phyloP scores from a whole-genome alignment of 2,113 vertebrate genomes.

The Halcyon malimbica region DNA sequence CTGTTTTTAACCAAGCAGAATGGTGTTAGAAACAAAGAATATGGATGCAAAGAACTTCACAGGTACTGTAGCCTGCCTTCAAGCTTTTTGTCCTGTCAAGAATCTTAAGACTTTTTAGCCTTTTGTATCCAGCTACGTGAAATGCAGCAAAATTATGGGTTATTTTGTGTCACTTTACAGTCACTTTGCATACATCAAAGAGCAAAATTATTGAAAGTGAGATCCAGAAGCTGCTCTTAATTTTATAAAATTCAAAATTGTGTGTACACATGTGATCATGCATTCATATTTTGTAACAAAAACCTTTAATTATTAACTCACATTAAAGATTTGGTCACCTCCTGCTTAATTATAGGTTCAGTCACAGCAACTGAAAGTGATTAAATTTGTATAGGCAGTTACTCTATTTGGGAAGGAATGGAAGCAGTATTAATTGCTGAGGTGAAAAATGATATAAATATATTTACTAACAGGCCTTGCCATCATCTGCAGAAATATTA shows the following conservation, averaged over 20 bases:
- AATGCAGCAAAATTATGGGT: neutral
- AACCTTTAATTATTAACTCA: slow-evolving; percentile 44
- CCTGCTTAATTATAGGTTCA: slow-evolving; percentile 28
- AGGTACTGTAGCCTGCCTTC: neutral
- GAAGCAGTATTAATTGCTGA: neutral
- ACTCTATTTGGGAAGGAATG: neutral
- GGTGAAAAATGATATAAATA: neutral
- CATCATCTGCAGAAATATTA: neutral
- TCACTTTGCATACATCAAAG: neutral
- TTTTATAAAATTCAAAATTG: neutral
- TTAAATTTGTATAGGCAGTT: neutral
- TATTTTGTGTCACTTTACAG: neutral
- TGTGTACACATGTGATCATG: neutral
- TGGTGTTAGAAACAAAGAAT: neutral
- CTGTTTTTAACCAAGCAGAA: neutral
- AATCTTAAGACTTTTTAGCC: neutral
- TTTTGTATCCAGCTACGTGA: neutral
- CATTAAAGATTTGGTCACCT: slow-evolving; percentile 13
- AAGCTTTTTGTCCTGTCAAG: neutral
- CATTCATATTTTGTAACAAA: neutral
- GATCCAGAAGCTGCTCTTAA: neutral
- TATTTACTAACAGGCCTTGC: neutral
- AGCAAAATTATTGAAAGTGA: neutral
- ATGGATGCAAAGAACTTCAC: neutral
- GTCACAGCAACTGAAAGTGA: slow-evolving; percentile 9